These are phyloP conservation scores for Semicossyphus pulcher DNA, from an alignment of 2,113 vertebrate species.

Conservation along the genomic window DNA sequence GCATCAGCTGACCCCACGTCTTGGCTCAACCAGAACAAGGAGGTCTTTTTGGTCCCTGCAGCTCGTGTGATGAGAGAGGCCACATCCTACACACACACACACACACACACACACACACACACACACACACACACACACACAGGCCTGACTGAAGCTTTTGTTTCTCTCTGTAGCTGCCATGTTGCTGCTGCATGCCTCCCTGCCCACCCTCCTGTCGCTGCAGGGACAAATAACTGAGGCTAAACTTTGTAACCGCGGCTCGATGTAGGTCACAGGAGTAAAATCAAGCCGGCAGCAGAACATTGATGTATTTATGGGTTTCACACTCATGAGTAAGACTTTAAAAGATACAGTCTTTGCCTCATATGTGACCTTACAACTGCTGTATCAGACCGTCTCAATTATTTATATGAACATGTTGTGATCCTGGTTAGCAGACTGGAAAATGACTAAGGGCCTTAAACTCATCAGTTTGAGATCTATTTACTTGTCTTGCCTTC, in stretches of 20 bases:
- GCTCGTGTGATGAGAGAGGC: conserved; percentile 57
- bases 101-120: conserved; percentile 37
- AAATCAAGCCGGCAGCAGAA: neutral
- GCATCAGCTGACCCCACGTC: conserved; percentile 59
- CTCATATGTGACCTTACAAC: neutral
- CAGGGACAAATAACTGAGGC: conserved; percentile 37
- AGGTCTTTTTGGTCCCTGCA: conserved; percentile 52
- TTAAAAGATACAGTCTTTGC: neutral
- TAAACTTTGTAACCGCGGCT: conserved; percentile 18
- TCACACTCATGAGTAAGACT: neutral
- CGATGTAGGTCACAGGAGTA: conserved; percentile 32
- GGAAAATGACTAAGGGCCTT: neutral
- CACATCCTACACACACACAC: conserved; percentile 53
- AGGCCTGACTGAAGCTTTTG: conserved; percentile 77
- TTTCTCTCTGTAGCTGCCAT: conserved; percentile 47
- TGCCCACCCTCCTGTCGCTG: conserved; percentile 19
- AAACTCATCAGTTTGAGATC: neutral
- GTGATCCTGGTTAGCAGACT: conserved; percentile 5
- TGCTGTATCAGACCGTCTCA: neutral
- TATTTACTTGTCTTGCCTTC: too few relatives aligned
- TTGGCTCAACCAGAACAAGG: conserved; percentile 66
- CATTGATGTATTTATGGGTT: too few relatives aligned
- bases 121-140: conserved; percentile 51
- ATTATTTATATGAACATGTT: neutral
- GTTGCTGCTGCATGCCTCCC: conserved; percentile 37